Conservation (phyloP, 2,888 invertebrate genomes). For the Ischnura elegans region DNA sequence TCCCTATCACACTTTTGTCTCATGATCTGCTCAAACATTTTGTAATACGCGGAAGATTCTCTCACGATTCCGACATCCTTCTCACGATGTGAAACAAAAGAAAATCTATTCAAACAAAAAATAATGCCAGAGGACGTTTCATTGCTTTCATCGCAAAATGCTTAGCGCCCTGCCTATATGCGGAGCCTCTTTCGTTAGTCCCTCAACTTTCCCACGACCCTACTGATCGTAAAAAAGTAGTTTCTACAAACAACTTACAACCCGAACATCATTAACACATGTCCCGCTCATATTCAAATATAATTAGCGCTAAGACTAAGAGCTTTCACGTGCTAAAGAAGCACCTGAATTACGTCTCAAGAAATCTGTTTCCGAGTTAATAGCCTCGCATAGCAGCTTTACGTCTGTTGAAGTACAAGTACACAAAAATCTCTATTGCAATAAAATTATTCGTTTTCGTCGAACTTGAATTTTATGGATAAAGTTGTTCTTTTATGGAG, state of each 20-base stretch:
- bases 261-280: slow-evolving; percentile 45
- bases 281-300: slow-evolving; percentile 9
- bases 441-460: too few relatives aligned
- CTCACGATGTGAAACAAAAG: neutral
- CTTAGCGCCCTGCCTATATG: neutral
- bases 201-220: slow-evolving; percentile 48
- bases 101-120: neutral
- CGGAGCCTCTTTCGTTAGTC: neutral
- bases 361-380: neutral
- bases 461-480: too few relatives aligned
- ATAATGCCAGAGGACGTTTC: neutral
- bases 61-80: neutral
- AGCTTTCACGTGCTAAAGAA: neutral
- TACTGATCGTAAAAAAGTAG: slow-evolving; percentile 31
- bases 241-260: slow-evolving; percentile 51
- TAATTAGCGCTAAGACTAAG: slow-evolving; percentile 20
- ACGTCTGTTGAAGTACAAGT: neutral
- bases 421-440: neutral
- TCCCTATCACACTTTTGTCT: neutral
- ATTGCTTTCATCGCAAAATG: neutral
- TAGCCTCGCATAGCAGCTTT: neutral
- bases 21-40: neutral
- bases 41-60: neutral
- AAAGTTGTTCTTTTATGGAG: too few relatives aligned
- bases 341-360: neutral